Base-by-base conservation (phyloP, 2,797 vertebrate species). In the Atherinosoma microstoma region DNA sequence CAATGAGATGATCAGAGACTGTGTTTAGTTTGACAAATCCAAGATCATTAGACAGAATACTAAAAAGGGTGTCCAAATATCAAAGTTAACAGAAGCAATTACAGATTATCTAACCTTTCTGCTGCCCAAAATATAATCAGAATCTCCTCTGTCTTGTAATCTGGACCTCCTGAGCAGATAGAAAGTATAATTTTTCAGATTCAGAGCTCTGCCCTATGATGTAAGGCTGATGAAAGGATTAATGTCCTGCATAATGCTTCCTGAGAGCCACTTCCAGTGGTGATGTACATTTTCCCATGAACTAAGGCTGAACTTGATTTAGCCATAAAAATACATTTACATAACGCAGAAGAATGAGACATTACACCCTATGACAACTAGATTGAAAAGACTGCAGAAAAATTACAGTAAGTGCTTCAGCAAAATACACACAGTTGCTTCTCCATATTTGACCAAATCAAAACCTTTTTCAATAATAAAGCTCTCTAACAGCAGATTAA, bases 251-350 rank as follows among this genome's bases (percentile, higher is more conserved):
- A 58, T 62, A 61, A 63, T 22, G 49, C 42, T 58, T 71, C 58
- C 75, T 76, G 64, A 75, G 74, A 78, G 67, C 58, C 70, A 68
- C 73, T 80, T 73, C 74, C 49, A 86, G 69, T 73, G 60, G 75
- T 22, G 72, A 13, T 61, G 79, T 91, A 76, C 79, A 87, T 84
- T 85, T 87, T 90, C 78, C 84, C 79, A 86, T 86, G 78, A 84
- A 76, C 74, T 68, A 57, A 68, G 80, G 74, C 69, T 79, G 36
- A 66, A 53, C 65, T 64, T 83, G 73, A 74, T 67, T 70, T 62
- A 8, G n/a, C 47, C 78, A 53, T 80, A 56, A 64, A 68, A 72
- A 67, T 63, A 65, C 24, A 75, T 74, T 80, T 40, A 68, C 67
- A 77, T 54, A 81, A 70, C 62, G 35, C 62, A 82, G 58, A 80